Conservation (phyloP, 2,797 vertebrate genomes). For the Microctenopoma stevenorrisi region DNA sequence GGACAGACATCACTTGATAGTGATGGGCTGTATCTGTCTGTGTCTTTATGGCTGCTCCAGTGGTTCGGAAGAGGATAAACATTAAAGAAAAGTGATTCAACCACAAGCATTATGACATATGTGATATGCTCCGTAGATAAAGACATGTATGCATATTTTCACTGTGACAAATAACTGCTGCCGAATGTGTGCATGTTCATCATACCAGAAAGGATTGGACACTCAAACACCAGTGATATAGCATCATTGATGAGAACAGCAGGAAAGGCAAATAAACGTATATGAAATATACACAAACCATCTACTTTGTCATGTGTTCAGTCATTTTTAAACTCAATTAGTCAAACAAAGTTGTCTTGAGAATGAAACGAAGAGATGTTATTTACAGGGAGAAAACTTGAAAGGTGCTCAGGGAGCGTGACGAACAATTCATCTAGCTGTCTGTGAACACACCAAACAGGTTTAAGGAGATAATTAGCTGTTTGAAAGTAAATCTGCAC, state of each 20-base stretch:
- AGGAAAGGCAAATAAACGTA: slow-evolving; percentile 56
- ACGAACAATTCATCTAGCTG: slow-evolving; percentile 18
- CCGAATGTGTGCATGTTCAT: slow-evolving; percentile 66
- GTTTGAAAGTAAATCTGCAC: slow-evolving; percentile 16
- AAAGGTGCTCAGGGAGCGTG: slow-evolving; percentile 6
- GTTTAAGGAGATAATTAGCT: slow-evolving; percentile 7
- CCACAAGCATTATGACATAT: neutral
- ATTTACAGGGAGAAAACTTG: slow-evolving; percentile 55
- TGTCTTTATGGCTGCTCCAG: neutral
- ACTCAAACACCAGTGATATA: slow-evolving; percentile 71
- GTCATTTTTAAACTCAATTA: slow-evolving; percentile 52
- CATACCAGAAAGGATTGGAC: slow-evolving; percentile 77
- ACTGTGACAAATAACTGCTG: slow-evolving; percentile 31
- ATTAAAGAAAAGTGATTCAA: slow-evolving; percentile 13
- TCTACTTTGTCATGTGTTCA: slow-evolving; percentile 60
- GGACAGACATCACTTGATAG: neutral
- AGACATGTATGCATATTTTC: slow-evolving; percentile 33
- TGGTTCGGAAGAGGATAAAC: slow-evolving; percentile 4
- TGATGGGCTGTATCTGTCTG: neutral
- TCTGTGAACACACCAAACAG: slow-evolving; percentile 35
- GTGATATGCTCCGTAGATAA: neutral
- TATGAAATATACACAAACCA: slow-evolving; percentile 62
- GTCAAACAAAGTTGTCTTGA: slow-evolving; percentile 34
- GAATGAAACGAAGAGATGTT: slow-evolving; percentile 26
- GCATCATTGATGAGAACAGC: slow-evolving; percentile 75